These are phyloP conservation scores for Pinctada fucata DNA, from an alignment of 2,888 invertebrate genomes.

Conservation along the genomic window DNA sequence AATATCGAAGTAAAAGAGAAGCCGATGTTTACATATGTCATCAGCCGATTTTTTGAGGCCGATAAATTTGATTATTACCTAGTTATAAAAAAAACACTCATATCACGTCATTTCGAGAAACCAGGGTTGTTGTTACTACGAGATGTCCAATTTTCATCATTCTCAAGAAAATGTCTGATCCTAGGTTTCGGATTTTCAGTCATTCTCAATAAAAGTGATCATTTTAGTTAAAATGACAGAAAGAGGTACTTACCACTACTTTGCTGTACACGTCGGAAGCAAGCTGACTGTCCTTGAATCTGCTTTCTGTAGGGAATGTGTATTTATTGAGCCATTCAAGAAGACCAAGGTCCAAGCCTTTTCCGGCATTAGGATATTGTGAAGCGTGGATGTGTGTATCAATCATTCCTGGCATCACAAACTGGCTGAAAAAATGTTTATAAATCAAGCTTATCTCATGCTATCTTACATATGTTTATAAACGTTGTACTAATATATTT, in stretches of 20 bases:
- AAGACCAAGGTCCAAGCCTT: slow-evolving; percentile 88
- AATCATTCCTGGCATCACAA: slow-evolving; percentile 91
- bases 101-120: no score
- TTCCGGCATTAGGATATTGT: slow-evolving; percentile 90
- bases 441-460: not conserved
- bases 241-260: slow-evolving; percentile 83
- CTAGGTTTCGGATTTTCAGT: no score
- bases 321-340: slow-evolving; percentile 91
- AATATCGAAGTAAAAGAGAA: no score
- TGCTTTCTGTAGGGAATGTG: slow-evolving; percentile 89
- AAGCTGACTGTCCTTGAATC: slow-evolving; percentile 84
- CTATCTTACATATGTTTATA: not conserved
- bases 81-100: no score
- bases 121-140: no score
- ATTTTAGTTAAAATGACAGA: no score
- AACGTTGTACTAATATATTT: not conserved
- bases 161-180: no score
- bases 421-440: slow-evolving; percentile 74
- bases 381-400: slow-evolving; percentile 95
- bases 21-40: no score
- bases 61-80: no score
- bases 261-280: slow-evolving; percentile 85
- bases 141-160: no score
- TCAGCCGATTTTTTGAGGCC: no score
- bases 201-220: no score